These are phyloP conservation scores for Tamias sibiricus DNA, from an alignment of 2,113 vertebrate genomes.

Conservation along the genomic window DNA sequence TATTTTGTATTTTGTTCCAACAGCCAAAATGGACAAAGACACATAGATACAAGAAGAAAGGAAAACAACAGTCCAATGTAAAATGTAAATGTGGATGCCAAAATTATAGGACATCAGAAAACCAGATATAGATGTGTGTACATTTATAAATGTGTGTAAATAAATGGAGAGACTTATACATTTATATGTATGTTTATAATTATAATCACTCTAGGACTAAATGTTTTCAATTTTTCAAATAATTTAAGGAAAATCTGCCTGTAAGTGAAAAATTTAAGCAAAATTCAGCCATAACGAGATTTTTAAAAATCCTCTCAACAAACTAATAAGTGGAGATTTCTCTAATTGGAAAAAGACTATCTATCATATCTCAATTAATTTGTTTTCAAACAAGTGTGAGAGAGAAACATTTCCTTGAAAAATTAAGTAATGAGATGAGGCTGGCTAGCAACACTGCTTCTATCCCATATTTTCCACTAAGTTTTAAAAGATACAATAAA, in stretches of 20 bases:
- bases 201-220: not conserved
- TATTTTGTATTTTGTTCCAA: not conserved
- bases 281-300: not conserved
- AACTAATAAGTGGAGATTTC: not conserved
- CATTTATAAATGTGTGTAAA: not conserved
- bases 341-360: not conserved
- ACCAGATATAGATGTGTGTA: not conserved
- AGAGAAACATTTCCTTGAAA: not conserved
- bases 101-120: not conserved
- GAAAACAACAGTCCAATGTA: not conserved
- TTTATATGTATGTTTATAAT: not conserved
- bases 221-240: not conserved
- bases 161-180: not conserved
- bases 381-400: not conserved
- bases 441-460: not conserved
- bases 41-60: not conserved
- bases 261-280: not conserved
- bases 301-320: not conserved
- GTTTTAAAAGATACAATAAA: not conserved
- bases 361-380: not conserved
- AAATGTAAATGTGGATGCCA: not conserved
- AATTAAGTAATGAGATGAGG: not conserved
- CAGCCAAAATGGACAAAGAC: not conserved
- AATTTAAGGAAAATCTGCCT: not conserved
- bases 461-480: not conserved